Evolutionary conservation across 2,797 vertebrate species (phyloP).

Genomic region (Ctenosaura bakeri): DNA sequence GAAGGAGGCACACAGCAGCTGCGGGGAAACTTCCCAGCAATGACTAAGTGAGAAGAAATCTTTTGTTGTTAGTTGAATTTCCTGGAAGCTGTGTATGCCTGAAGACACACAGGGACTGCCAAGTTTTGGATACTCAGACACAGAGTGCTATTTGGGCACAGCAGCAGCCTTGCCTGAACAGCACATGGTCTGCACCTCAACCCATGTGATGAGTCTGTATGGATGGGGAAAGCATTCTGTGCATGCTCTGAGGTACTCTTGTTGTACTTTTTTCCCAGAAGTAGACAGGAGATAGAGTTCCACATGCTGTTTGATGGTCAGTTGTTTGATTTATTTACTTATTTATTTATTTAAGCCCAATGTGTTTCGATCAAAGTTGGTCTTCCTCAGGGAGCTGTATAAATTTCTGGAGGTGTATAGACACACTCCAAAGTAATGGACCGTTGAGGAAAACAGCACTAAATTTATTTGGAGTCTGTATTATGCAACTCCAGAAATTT

Average conservation of each 20-base stretch:
- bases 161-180: neutral
- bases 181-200: neutral
- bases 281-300: too few relatives aligned
- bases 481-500: too few relatives aligned
- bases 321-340: too few relatives aligned
- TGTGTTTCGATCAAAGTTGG: too few relatives aligned
- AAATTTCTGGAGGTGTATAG: too few relatives aligned
- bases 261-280: too few relatives aligned
- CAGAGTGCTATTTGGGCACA: neutral
- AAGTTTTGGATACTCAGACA: neutral
- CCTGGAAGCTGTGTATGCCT: conserved; percentile 24
- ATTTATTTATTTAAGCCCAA: too few relatives aligned
- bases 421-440: too few relatives aligned
- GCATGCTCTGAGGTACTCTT: neutral
- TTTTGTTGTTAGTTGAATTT: neutral
- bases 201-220: neutral
- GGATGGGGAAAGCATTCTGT: neutral
- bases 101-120: neutral
- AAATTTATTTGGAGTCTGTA: too few relatives aligned
- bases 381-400: too few relatives aligned
- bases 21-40: conserved; percentile 20
- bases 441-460: too few relatives aligned
- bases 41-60: neutral
- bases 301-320: too few relatives aligned
- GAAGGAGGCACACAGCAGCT: neutral